Evolutionary conservation across 2,797 vertebrate genomes (phyloP), one percentile per base, ranked within the genome.

Genomic region (Decapterus maruadsi): DNA sequence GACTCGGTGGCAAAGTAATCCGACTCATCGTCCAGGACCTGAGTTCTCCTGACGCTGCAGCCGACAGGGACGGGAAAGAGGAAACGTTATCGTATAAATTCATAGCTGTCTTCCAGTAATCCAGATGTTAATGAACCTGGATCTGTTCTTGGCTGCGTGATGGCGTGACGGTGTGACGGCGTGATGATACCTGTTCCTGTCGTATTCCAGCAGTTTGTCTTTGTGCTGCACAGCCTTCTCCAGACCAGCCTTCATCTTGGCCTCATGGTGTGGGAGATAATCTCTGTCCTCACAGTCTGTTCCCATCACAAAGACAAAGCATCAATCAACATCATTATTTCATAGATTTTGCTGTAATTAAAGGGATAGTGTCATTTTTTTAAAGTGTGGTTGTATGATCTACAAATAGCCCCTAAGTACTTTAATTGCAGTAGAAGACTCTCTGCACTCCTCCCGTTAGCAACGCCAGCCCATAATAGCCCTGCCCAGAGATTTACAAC

Each of bases 1-100:
- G 98, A 97, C 73, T 99, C 97, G 0, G 96, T 91, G 43, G 97
- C 96, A 83, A 99, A 99, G 89, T 99, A 99, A 94, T 99, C 98
- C 0, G 96, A 96, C 71, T 99, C 97, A 4, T 99, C 98, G 2
- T 99, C 98, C n/a, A 99, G 96, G 59, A 99, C 98, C 84, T 97
- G 98, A 0, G 98, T 99, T 70, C 98, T 96, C 38, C 95, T 96
- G 64, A 96, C 95, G 0, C 98, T 99, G 90, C 17, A 4, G 65
- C 75, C 71, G 7, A 50, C 77, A 29, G 34, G 4, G 65, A 61
- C 34, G 66, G 64, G 12, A 61, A 17, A 12, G 20, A 22, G 0
- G 1, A 36, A n/a, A n/a, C 19, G 22, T 79, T 61, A 66, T 50
- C 12, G 69, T 1, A 0, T 31, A 8, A 19, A 51, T 68, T 66